Evolutionary conservation across 1,140 invertebrate species (phyloP).

Genomic region (Onthophagus taurus): DNA sequence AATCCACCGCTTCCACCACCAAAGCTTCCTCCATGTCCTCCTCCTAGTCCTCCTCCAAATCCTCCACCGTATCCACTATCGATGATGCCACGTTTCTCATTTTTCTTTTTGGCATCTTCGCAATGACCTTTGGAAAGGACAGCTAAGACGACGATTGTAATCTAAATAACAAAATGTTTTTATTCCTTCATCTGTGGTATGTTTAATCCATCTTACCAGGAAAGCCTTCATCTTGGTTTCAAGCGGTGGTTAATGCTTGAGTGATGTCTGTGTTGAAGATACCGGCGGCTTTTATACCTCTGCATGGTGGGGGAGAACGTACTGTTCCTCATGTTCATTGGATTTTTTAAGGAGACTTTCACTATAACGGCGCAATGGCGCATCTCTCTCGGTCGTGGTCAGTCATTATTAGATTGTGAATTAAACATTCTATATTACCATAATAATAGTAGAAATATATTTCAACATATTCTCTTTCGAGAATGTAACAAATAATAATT

Average conservation of each 20-base stretch:
- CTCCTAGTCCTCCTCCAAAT: not conserved
- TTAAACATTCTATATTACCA: not conserved
- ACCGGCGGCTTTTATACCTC: too few relatives aligned
- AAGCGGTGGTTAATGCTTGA: not conserved
- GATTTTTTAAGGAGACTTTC: not conserved
- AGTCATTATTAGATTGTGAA: not conserved
- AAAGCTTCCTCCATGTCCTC: constrained; percentile 5
- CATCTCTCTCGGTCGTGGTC: not conserved
- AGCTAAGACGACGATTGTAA: constrained; percentile 25
- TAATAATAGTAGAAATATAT: too few relatives aligned
- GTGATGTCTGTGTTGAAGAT: not conserved
- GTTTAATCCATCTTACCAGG: constrained; percentile 22
- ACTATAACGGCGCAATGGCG: not conserved
- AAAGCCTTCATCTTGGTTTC: constrained; percentile 25
- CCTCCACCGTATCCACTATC: constrained; percentile 23
- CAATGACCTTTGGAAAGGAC: constrained; percentile 18
- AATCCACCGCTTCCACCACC: constrained; percentile 8
- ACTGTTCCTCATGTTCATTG: not conserved
- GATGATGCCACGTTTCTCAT: constrained; percentile 25
- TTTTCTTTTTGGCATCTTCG: constrained; percentile 24
- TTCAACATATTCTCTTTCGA: too few relatives aligned
- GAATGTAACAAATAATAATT: too few relatives aligned
- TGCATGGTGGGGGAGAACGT: too few relatives aligned
- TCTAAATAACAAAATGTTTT: constrained; percentile 16
- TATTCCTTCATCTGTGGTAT: not conserved